These are phyloP conservation scores for Catostomus latipinnis DNA, from an alignment of 2,797 vertebrate genomes.

Conservation along the genomic window DNA sequence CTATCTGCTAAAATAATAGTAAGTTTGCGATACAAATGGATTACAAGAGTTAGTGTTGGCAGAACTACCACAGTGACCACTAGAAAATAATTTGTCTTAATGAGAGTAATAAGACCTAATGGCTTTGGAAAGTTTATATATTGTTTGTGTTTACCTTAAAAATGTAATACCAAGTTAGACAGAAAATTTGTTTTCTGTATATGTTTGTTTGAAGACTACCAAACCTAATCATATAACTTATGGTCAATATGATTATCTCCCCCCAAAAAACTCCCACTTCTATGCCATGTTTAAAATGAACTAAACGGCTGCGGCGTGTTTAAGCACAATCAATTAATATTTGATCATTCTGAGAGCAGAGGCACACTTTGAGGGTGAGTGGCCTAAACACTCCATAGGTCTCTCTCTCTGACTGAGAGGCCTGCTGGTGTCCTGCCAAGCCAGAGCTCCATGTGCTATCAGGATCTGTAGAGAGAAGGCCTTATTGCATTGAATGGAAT, in stretches of 20 bases:
- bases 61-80: background rate
- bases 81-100: background rate
- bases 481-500: background rate
- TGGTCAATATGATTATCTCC: background rate
- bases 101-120: background rate
- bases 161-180: background rate
- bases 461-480: conserved; percentile 8
- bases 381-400: conserved; percentile 30
- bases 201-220: background rate
- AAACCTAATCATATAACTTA: background rate
- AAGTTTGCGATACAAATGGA: background rate
- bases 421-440: conserved; percentile 9
- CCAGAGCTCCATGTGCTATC: conserved; percentile 21
- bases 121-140: conserved; percentile 1
- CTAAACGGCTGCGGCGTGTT: conserved; percentile 19
- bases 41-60: background rate
- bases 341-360: conserved; percentile 51
- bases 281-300: conserved; percentile 15
- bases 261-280: background rate
- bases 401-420: conserved; percentile 12
- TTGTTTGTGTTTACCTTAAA: background rate
- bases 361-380: conserved; percentile 32
- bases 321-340: conserved; percentile 54
- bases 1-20: background rate
- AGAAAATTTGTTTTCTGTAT: background rate